Percentiles rank a stretch among this genome's conserved stretches.
Conservation (phyloP, 23 tunicate genomes). For the Corella eumyota region DNA sequence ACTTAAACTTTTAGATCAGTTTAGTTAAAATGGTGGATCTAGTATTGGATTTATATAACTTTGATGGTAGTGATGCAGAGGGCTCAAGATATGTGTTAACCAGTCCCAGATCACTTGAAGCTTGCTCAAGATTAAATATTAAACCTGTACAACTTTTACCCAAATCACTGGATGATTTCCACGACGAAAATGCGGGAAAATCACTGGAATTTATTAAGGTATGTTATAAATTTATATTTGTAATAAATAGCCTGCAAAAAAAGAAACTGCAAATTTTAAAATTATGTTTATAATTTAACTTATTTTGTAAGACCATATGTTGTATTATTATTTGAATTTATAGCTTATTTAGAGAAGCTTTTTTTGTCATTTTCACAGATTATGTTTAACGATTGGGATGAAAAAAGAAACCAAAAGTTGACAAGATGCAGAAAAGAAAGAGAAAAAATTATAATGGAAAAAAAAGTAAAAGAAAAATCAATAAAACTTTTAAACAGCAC, state of each 20-base stretch:
- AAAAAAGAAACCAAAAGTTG: constrained; percentile 36
- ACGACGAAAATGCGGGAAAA: constrained; percentile 68
- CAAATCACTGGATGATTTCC: constrained; percentile 50
- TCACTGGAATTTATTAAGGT: constrained; percentile 65
- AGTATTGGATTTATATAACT: constrained; percentile 80
- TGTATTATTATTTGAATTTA: background rate
- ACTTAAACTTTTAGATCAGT: no score
- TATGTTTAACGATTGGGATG: constrained; percentile 64
- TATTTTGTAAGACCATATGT: no score
- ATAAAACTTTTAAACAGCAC: no score
- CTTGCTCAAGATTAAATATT: constrained; percentile 81
- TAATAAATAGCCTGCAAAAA: no score
- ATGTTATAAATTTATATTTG: background rate
- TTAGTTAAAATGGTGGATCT: no score
- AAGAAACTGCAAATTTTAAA: no score
- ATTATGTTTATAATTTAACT: no score
- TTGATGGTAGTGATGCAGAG: constrained; percentile 73
- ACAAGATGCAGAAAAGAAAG: constrained; percentile 61
- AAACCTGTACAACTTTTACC: constrained; percentile 78
- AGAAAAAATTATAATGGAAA: constrained; percentile 70
- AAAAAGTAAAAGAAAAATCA: no score
- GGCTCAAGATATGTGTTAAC: constrained; percentile 95
- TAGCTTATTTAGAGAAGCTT: background rate
- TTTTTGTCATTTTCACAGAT: constrained; percentile 19
- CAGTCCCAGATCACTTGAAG: constrained; percentile 96